Conservation (phyloP, 2,797 vertebrate genomes). For the Calcarius lapponicus region DNA sequence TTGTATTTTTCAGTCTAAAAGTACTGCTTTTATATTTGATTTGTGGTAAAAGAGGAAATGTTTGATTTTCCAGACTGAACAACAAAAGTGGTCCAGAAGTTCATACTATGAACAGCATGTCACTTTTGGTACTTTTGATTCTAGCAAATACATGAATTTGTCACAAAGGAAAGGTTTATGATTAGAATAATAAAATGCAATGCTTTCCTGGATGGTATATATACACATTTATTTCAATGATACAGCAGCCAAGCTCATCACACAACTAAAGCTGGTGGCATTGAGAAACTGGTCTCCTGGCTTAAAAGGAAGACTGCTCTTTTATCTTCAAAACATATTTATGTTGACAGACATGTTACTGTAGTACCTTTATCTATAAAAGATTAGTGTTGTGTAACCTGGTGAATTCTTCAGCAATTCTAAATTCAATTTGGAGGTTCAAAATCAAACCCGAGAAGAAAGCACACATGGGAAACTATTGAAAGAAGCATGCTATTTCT, state of each 20-base stretch:
- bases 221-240: background rate
- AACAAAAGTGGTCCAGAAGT: background rate
- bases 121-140: background rate
- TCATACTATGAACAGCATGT: background rate
- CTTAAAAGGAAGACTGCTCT: background rate
- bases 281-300: background rate
- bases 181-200: background rate
- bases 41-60: background rate
- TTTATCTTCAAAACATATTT: background rate
- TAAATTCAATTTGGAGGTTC: background rate
- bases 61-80: background rate
- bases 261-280: background rate
- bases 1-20: background rate
- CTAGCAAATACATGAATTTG: background rate
- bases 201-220: background rate
- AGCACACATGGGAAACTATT: fast-evolving
- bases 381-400: background rate
- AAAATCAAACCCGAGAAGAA: background rate
- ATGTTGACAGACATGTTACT: background rate
- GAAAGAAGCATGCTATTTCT: background rate
- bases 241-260: background rate
- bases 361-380: background rate
- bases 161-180: background rate
- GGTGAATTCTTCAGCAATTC: background rate
- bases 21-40: background rate